phyloP scores from a whole-genome alignment of 30 jellyfish, hydroid and myxozoan genomes.

The Haliclystus octoradiatus region DNA sequence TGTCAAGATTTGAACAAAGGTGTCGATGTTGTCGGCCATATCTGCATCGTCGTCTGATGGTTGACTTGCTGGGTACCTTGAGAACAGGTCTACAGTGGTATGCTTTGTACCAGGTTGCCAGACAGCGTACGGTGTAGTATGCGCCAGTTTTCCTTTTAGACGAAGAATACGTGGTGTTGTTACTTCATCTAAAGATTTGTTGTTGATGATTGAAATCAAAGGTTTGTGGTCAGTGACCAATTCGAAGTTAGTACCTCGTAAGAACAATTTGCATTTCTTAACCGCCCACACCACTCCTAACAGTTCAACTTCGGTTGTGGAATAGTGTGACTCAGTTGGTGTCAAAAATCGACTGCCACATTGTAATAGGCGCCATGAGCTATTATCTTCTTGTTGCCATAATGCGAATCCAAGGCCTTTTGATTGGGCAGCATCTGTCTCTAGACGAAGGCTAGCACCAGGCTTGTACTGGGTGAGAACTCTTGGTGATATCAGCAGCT shows the following conservation, averaged over 20 bases:
- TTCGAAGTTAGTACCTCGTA: background rate
- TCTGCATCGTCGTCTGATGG: background rate
- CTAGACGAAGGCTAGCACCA: background rate
- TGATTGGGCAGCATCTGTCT: background rate
- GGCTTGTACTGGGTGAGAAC: background rate
- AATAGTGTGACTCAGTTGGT: background rate
- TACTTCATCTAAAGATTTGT: background rate
- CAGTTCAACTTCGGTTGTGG: background rate
- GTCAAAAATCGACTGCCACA: background rate
- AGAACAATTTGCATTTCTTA: background rate
- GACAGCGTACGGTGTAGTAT: background rate
- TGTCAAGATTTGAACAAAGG: too few species aligned
- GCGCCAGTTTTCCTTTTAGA: background rate
- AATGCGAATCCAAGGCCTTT: background rate
- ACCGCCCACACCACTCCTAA: background rate
- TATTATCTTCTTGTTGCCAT: background rate
- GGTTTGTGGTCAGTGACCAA: background rate
- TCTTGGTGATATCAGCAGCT: background rate
- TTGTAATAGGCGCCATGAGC: background rate
- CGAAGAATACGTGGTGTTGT: background rate
- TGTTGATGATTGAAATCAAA: background rate
- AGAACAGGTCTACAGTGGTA: background rate
- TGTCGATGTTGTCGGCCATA: too few species aligned
- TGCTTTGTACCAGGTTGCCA: background rate
- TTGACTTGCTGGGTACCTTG: background rate